phyloP scores from a whole-genome alignment of 2,888 invertebrate species.

The Himalopsyche tibetana region DNA sequence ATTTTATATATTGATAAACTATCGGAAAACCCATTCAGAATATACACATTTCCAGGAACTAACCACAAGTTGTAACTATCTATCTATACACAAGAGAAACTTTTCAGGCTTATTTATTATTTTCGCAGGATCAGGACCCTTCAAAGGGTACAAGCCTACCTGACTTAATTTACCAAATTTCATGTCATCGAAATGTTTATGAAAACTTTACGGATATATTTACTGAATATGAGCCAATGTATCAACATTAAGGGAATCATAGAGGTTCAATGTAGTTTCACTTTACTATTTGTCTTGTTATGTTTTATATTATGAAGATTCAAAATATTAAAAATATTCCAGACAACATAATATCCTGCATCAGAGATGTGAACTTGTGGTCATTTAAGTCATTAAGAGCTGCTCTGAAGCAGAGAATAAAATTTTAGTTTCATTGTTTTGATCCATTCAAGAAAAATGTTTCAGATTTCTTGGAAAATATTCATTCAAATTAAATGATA shows the following conservation, averaged over 20 bases:
- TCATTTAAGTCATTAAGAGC: too few species aligned
- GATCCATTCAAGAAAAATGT: too few species aligned
- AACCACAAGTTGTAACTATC: conserved; percentile 29
- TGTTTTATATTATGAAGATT: too few species aligned
- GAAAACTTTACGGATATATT: conserved; percentile 10
- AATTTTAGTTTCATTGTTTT: too few species aligned
- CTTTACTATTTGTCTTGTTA: too few species aligned
- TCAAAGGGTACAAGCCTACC: background rate
- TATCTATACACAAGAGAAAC: conserved; percentile 16
- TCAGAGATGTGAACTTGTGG: too few species aligned
- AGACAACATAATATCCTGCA: too few species aligned
- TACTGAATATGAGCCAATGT: background rate
- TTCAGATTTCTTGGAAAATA: too few species aligned
- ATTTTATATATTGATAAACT: conserved; percentile 56
- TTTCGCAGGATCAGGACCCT: conserved; percentile 5
- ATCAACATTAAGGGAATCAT: conserved; percentile 12
- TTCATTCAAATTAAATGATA: too few species aligned
- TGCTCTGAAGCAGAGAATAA: too few species aligned
- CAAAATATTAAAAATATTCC: too few species aligned
- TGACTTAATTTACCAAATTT: background rate
- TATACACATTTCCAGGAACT: background rate
- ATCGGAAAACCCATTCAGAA: conserved; percentile 55
- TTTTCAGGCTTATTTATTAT: conserved; percentile 15
- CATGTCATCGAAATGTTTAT: conserved; percentile 1
- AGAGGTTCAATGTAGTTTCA: too few species aligned